These are phyloP conservation scores for Microtus oregoni DNA, from an alignment of 2,113 vertebrate species.

Conservation along the genomic window DNA sequence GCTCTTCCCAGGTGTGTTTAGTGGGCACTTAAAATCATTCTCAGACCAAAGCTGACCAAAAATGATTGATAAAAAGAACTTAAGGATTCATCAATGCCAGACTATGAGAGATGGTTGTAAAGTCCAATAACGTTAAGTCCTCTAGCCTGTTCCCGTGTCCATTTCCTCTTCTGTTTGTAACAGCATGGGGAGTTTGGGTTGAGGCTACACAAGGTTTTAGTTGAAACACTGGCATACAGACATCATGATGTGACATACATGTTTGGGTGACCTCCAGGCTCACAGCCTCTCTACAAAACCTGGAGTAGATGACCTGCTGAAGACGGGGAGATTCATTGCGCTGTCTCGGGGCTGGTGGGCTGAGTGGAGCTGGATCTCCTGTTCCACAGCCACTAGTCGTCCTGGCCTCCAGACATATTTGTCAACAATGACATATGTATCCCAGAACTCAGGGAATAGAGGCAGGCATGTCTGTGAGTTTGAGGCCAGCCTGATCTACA, in stretches of 20 bases:
- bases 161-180: neutral
- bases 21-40: constrained; percentile 5
- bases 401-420: neutral
- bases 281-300: neutral
- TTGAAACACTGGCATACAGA: neutral
- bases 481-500: neutral
- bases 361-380: neutral
- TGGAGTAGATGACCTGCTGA: neutral
- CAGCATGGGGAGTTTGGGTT: neutral
- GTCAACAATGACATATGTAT: neutral
- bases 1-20: constrained; percentile 12
- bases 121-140: neutral
- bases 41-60: neutral
- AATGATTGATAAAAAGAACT: constrained; percentile 3
- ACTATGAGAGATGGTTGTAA: neutral
- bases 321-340: neutral
- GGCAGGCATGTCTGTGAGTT: neutral
- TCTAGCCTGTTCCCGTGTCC: rapidly evolving
- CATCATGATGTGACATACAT: neutral
- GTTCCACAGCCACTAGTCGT: too few species aligned
- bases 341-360: neutral
- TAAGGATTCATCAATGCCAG: neutral
- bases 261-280: neutral
- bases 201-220: neutral
- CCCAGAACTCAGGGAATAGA: neutral